Evolutionary conservation across 2,888 invertebrate genomes (phyloP), one percentile per base, ranked within the genome.

Genomic region (Drosophila atroscutellata): DNA sequence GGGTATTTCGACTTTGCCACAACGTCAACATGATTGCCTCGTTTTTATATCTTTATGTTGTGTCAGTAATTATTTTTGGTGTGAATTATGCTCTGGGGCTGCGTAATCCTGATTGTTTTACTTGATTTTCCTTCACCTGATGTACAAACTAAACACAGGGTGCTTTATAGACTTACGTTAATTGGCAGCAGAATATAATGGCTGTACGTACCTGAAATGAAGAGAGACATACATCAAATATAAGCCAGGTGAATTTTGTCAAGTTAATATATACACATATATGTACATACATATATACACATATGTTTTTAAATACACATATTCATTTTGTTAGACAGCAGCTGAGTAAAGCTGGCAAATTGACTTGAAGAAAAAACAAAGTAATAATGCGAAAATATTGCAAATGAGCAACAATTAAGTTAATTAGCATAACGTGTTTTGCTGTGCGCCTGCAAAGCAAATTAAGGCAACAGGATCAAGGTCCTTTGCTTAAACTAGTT

Each of bases 31-130:
- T 18, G 18, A 15, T 15, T 30, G 26, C 18, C 18, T 58, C 68
- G 7, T 54, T 59, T 37, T 47, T 65, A 36, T 37, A 47, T 58
- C 62, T 66, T 77, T 71, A 64, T 77, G 72, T 63, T 77, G 62
- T 68, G 69, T 77, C 70, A 55, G 81, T 81, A 83, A 83, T 81
- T 81, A 81, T 81, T 73, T 72, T 67, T 67, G 77, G 84, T 81
- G 84, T 81, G 80, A 81, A 81, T 71, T 83, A 81, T 83, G 80
- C 80, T 77, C 49, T 56, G 20, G 70, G 84, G 73, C 58, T 63
- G 77, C 69, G 45, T 80, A 67, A 80, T 51, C 57, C 59, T 63
- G 84, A 83, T 83, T 64, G 81, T 67, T 83, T 62, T 42, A 58
- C 67, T 66, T 76, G 63, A 47, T 67, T 59, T 52, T 32, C 54